phyloP scores from a whole-genome alignment of 2,888 invertebrate genomes.

The Lypha dubia region DNA sequence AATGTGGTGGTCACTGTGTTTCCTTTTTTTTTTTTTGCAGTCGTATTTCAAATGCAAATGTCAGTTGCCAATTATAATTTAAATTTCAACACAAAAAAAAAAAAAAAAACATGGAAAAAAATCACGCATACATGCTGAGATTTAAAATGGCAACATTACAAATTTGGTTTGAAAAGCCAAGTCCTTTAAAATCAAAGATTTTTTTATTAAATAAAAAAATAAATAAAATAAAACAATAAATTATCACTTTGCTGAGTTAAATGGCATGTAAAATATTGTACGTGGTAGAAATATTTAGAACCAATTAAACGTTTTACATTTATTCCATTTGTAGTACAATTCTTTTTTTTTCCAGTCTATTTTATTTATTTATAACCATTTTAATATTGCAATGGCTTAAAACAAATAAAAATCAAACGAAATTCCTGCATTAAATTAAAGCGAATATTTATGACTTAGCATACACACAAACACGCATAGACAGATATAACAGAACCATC shows the following conservation, averaged over 20 bases:
- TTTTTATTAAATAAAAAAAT: slow-evolving; percentile 23
- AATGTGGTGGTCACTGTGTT: slow-evolving; percentile 52
- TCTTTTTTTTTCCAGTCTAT: not conserved
- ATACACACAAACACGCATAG: not conserved
- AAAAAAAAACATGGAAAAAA: not conserved
- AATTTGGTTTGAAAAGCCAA: slow-evolving; percentile 27
- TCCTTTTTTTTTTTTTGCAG: slow-evolving; percentile 15
- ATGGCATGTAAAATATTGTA: slow-evolving; percentile 63
- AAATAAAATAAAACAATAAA: slow-evolving; percentile 53
- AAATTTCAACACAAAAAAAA: slow-evolving; percentile 40
- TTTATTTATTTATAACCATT: slow-evolving; percentile 23
- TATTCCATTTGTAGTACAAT: slow-evolving; percentile 21
- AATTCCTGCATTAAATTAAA: slow-evolving; percentile 65
- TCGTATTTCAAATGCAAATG: slow-evolving; percentile 61
- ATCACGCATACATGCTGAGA: slow-evolving; percentile 59
- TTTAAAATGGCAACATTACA: slow-evolving; percentile 59
- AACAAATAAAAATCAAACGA: slow-evolving; percentile 69
- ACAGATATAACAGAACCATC: not conserved
- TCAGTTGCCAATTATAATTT: slow-evolving; percentile 72
- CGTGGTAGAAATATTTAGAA: slow-evolving; percentile 71
- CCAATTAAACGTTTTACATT: slow-evolving; percentile 67
- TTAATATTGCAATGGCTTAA: slow-evolving; percentile 52
- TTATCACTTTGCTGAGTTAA: slow-evolving; percentile 63
- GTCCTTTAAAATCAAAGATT: slow-evolving; percentile 54
- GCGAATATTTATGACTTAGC: slow-evolving; percentile 59